phyloP scores from a whole-genome alignment of 2,113 vertebrate species.

The Peromyscus polionotus region DNA sequence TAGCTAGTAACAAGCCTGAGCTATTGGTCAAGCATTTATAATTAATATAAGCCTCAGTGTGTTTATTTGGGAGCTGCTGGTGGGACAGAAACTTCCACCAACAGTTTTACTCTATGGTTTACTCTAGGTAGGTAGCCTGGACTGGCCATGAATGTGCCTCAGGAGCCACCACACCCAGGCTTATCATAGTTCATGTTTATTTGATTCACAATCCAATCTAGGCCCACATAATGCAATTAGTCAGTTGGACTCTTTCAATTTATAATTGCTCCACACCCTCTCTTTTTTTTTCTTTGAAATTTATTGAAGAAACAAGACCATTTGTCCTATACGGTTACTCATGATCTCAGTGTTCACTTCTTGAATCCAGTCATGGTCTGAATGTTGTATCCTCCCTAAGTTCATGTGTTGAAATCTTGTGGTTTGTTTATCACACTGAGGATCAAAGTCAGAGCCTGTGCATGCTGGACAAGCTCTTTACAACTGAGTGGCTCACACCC shows the following conservation, averaged over 20 bases:
- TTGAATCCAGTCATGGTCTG: background rate
- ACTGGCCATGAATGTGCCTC: background rate
- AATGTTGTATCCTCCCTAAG: background rate
- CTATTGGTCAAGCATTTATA: no score
- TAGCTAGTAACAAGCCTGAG: no score
- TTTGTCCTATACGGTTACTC: background rate
- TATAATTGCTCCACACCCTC: background rate
- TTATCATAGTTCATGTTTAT: background rate
- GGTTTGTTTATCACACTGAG: background rate
- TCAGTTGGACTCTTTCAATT: background rate
- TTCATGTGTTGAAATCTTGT: background rate
- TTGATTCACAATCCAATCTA: conserved; percentile 18
- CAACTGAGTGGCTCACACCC: background rate
- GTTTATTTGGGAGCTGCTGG: no score
- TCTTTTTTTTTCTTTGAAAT: background rate
- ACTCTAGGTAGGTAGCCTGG: background rate
- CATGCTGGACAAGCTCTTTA: background rate
- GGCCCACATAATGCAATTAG: background rate
- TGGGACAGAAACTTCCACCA: no score
- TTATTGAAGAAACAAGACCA: conserved; percentile 36
- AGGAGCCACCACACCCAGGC: background rate
- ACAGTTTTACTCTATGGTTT: background rate
- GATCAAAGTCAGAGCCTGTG: background rate
- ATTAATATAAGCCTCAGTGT: no score
- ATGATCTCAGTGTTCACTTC: background rate